phyloP scores from a whole-genome alignment of 2,797 vertebrate genomes.

The Cephalopachus bancanus region DNA sequence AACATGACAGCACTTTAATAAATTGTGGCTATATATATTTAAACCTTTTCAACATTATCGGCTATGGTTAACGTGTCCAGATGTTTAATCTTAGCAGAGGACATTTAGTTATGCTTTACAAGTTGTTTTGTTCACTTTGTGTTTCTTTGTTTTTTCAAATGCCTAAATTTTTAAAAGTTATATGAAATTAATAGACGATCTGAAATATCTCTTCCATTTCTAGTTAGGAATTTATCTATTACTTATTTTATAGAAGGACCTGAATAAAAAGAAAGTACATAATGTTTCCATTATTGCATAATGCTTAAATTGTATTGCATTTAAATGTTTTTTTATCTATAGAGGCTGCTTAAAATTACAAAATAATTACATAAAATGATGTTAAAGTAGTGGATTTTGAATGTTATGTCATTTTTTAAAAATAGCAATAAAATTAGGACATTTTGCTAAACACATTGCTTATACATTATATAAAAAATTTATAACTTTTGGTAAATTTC shows the following conservation, averaged over 20 bases:
- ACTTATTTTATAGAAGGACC: neutral
- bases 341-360: neutral
- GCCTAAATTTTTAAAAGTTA: neutral
- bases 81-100: neutral
- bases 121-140: neutral
- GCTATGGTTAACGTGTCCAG: neutral
- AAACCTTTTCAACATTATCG: neutral
- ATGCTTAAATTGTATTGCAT: neutral
- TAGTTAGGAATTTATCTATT: neutral
- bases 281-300: neutral
- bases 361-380: neutral
- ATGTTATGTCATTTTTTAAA: neutral
- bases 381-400: neutral
- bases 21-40: neutral
- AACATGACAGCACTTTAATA: neutral
- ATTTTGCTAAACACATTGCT: neutral
- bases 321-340: neutral
- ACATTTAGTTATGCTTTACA: neutral
- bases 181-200: neutral
- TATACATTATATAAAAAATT: neutral
- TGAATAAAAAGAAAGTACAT: neutral
- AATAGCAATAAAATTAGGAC: neutral
- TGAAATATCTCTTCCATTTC: neutral
- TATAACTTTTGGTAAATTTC: conserved; percentile 57
- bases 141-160: conserved; percentile 7